phyloP scores from a whole-genome alignment of 2,797 vertebrate genomes.

The Urocyon cinereoargenteus region DNA sequence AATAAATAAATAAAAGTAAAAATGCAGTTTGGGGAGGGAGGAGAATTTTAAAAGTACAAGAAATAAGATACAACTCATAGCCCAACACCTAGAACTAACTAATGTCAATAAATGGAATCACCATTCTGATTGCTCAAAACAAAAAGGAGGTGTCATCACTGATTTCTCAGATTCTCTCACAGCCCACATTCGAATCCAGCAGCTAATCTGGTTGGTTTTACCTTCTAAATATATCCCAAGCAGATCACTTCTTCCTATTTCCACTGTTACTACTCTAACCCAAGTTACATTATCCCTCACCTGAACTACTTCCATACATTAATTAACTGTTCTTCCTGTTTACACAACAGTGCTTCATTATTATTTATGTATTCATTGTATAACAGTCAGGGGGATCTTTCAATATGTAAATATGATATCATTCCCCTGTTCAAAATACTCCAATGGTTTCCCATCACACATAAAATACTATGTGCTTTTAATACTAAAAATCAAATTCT shows the following conservation, averaged over 20 bases:
- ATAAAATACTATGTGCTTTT: not conserved
- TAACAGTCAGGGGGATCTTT: not conserved
- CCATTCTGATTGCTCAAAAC: not conserved
- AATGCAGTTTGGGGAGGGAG: not conserved
- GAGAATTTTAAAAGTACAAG: constrained; percentile 27
- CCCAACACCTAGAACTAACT: not conserved
- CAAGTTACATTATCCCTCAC: not conserved
- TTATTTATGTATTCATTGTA: constrained; percentile 11
- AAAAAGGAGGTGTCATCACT: not conserved
- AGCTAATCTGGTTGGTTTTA: not conserved
- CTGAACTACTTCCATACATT: constrained; percentile 43
- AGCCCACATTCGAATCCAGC: not conserved
- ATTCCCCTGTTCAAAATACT: constrained; percentile 19
- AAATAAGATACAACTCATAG: constrained; percentile 3
- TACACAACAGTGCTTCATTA: not conserved
- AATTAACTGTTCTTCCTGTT: constrained; percentile 3
- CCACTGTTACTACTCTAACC: not conserved
- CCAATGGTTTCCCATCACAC: not conserved
- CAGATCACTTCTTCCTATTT: not conserved
- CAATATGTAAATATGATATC: not conserved
- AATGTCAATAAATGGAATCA: constrained; percentile 46
- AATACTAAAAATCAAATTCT: not conserved
- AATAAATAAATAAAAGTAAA: constrained; percentile 31
- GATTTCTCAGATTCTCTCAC: not conserved
- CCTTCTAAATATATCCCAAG: constrained; percentile 1